Base-by-base conservation (phyloP, 2,797 vertebrate genomes). In the Schizopygopsis pylzovi region DNA sequence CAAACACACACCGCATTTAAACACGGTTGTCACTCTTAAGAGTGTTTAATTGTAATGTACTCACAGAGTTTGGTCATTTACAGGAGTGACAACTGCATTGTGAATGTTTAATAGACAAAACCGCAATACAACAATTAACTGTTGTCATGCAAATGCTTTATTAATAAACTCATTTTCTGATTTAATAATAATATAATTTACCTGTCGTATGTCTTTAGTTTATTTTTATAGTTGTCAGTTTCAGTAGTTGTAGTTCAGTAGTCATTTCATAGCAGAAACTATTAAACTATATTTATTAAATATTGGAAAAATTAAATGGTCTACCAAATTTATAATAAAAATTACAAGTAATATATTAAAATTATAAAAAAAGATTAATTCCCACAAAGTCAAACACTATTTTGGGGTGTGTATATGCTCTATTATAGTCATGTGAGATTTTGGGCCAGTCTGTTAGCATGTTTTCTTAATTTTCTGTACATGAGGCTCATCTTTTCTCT, bases 401-500 rank as follows among this genome's bases (percentile, higher is more conserved):
- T 45, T 63, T 63, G 56, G 9, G 45, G 33, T 37, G 28, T 52
- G 25, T 22, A 41, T 63, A 9, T 61, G 10, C 15, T 63, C 9
- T 79, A 2, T 79, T 39, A 33, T 28, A 45, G 18, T 43, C n/a
- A 3, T 25, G 6, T 43, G 18, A 33, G n/a, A 33, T 70, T 82
- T 56, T 82, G 2, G 22, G 41, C 49, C 52, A 15, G 25, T 68
- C 47, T 82, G 67, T 82, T 25, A 39, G 12, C 22, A 43, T 71
- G 6, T 47, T 49, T 22, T 61, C 18, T 72, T 5, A 43, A 78
- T 78, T 37, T 78, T 39, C 8, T 10, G 4, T 41, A 61, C 49
- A 7, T 75, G 8, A 82, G 22, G 71, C 41, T 75, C 16, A 13
- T 71, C 10, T 28, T 71, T 82, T 82, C 33, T 41, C 25, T 63